Base-by-base conservation (phyloP, 2,113 vertebrate genomes). In the Antechinus stuartii region DNA sequence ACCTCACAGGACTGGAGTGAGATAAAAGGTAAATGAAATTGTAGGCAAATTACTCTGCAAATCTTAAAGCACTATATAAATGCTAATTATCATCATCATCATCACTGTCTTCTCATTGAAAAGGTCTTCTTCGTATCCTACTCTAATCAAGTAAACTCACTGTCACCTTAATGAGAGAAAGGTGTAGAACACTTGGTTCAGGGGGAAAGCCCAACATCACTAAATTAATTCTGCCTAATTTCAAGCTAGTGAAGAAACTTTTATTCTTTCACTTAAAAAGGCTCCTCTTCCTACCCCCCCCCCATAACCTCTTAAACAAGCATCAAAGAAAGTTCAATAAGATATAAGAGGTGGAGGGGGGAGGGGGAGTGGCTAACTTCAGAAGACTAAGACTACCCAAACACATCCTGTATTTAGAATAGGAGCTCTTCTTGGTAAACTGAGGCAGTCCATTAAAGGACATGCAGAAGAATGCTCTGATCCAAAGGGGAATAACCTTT, bases 401-500 rank as follows among this genome's bases (percentile, higher is more conserved):
- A 23, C 24, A 56, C n/a, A 1, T 76, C 61, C 7, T n/a, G 27
- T 35, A 52, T 52, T 55, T 23, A 55, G 23, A 55, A 23, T 23
- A 23, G 54, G 54, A 16, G 54, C 22, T 54, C 14, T 16, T 16
- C 14, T 55, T 84, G 35, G 14, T 84, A 0, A 93, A 92, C 26
- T 10, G n/a, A 54, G 95, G 93, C 97, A 96, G 94, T 97, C 97
- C 97, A 92, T 97, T 96, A 97, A 0, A 90, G 95, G 92, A 30
- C 91, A 93, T 47, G 91, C 0, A 92, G 96, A 61, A 23, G 16
- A 84, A 97, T 95, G 96, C 53, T 14, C 8, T 0, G 93, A 96
- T 97, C 98, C 92, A 93, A 90, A 6, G 92, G 97, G 96, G 95
- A 93, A 97, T 92, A 68, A 95, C 93, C 97, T 96, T 96, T 24